Base-by-base conservation (phyloP, 2,113 vertebrate species). In the Calonectris borealis region DNA sequence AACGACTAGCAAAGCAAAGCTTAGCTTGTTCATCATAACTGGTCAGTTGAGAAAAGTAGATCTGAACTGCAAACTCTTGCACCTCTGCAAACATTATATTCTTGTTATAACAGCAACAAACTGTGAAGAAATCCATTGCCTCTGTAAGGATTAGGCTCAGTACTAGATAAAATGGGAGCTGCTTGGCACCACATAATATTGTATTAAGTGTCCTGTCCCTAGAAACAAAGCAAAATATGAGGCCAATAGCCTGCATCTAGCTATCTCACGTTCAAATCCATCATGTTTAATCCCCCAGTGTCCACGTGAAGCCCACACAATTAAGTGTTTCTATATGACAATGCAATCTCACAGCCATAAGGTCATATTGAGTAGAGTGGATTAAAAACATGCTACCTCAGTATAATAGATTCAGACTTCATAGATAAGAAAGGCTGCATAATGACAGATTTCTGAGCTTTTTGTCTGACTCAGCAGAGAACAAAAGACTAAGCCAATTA, bases 401-500 rank as follows among this genome's bases (percentile, higher is more conserved):
- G 11, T 38, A 6, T 27, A 58, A 16, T 15, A n/a, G 80, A 65
- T 64, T 46, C 83, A 77, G 90, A 3, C 86, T 27, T 42, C 58
- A 4, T 13, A n/a, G 96, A 73, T 70, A 80, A 93, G 84, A 88
- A 85, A 86, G 91, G 89, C 91, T 12, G 73, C 57, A 42, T 36
- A 76, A 48, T 6, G 73, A 38, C 75, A 25, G 66, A 51, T 85
- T 32, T 42, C 79, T 49, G 88, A 93, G 91, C 90, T 83, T 88
- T 78, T 72, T 49, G 34, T 80, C 83, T 96, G 94, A 89, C 75
- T 94, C 82, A 75, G 81, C 91, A 94, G 65, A 77, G 68, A 91
- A 94, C 88, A 93, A 93, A 94, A 36, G 82, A 48, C 76, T 76
- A 73, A 97, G 94, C 66, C 95, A 73, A 76, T 87, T 78, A 81